These are phyloP conservation scores for Melanerpes aurifrons DNA, from an alignment of 2,113 vertebrate genomes.

Conservation along the genomic window DNA sequence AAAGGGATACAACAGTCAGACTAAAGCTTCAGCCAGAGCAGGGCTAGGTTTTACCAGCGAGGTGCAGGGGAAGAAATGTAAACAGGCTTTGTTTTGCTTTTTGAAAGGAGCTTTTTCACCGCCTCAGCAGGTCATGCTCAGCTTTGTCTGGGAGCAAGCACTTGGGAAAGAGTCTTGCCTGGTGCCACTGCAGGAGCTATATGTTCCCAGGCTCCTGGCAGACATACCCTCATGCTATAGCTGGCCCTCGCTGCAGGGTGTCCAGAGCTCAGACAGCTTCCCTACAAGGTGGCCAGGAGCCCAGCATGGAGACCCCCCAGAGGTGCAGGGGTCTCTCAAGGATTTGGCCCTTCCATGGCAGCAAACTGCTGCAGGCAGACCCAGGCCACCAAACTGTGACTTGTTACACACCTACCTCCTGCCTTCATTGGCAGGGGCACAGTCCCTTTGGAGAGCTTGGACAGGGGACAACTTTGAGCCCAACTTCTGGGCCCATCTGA, in stretches of 20 bases:
- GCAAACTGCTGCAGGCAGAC: background rate
- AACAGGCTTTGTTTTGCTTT: background rate
- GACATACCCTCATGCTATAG: fast-evolving
- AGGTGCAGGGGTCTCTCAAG: too few species aligned
- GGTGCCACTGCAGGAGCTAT: background rate
- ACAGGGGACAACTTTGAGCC: background rate
- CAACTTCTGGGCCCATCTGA: background rate
- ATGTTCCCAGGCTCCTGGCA: background rate
- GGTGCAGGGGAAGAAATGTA: background rate
- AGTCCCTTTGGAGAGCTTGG: background rate
- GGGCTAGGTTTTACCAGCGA: background rate
- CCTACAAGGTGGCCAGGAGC: background rate
- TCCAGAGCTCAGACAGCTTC: background rate
- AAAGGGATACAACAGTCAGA: background rate
- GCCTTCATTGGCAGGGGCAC: background rate
- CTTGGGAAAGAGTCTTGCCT: background rate
- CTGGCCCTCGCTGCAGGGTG: background rate
- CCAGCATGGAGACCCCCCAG: fast-evolving
- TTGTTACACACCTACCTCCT: background rate
- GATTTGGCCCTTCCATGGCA: background rate
- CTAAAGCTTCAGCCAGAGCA: background rate
- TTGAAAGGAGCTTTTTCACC: background rate
- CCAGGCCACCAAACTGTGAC: background rate
- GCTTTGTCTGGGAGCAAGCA: background rate
- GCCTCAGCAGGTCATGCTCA: constrained; percentile 20